These are phyloP conservation scores for Chesias legatella DNA, from an alignment of 2,888 invertebrate species.

Conservation along the genomic window DNA sequence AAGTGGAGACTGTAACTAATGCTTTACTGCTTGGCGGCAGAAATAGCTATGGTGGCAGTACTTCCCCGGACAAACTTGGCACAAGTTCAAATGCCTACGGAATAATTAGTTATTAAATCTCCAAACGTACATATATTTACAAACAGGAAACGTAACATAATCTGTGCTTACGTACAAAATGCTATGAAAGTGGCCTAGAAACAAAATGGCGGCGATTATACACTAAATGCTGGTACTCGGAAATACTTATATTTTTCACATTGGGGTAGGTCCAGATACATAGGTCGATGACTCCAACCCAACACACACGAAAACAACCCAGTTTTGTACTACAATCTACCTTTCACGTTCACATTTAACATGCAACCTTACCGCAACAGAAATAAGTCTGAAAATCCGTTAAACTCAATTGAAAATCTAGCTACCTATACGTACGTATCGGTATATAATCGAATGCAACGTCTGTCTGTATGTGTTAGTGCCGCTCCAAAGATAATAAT, in stretches of 20 bases:
- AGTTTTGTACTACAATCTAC: conserved; percentile 32
- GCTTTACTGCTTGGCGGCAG: too few relatives aligned
- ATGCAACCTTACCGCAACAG: conserved; percentile 17
- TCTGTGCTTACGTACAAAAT: conserved; percentile 9
- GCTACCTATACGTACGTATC: conserved; percentile 41
- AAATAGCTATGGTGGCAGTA: too few relatives aligned
- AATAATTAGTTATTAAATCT: too few relatives aligned
- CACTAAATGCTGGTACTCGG: conserved; percentile 33
- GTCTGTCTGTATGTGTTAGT: conserved; percentile 55
- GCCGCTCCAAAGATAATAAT: conserved; percentile 54
- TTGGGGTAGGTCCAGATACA: conserved; percentile 73
- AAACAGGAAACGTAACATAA: conserved; percentile 5
- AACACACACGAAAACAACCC: conserved; percentile 38
- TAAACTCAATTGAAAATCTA: conserved; percentile 15
- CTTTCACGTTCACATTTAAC: conserved; percentile 25
- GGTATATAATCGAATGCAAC: conserved; percentile 61
- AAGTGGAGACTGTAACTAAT: too few relatives aligned
- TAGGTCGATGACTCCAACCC: conserved; percentile 64
- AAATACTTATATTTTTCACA: conserved; percentile 53
- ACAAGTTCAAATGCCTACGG: too few relatives aligned
- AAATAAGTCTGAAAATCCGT: conserved; percentile 36
- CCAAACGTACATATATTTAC: too few relatives aligned
- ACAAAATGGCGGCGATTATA: conserved; percentile 34
- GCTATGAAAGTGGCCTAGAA: conserved; percentile 27
- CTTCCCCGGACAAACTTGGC: too few relatives aligned